Evolutionary conservation across 1,140 invertebrate genomes (phyloP).

Genomic region (Cydia pomonella): DNA sequence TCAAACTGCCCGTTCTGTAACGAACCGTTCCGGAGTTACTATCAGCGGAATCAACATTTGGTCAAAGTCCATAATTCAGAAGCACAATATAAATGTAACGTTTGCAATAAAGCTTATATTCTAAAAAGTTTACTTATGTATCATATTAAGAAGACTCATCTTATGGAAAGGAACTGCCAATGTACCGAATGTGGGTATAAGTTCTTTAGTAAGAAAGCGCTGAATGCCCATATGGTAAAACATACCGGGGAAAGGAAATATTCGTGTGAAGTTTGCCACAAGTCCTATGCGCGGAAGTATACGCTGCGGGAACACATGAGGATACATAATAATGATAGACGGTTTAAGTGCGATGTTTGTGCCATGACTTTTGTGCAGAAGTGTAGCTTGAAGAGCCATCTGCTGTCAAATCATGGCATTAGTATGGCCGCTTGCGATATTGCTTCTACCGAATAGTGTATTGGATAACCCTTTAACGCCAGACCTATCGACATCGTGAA

Average conservation of each 20-base stretch:
- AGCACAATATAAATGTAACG: slow-evolving; percentile 69
- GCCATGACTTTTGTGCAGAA: slow-evolving; percentile 68
- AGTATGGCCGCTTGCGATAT: slow-evolving; percentile 67
- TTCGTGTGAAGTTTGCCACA: slow-evolving; percentile 84
- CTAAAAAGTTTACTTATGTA: slow-evolving; percentile 62
- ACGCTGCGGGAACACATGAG: slow-evolving; percentile 80
- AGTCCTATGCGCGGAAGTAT: slow-evolving; percentile 81
- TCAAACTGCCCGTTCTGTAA: slow-evolving; percentile 67
- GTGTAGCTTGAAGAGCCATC: slow-evolving; percentile 64
- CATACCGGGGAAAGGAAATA: slow-evolving; percentile 88
- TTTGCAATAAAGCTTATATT: slow-evolving; percentile 62
- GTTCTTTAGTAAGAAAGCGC: slow-evolving; percentile 80
- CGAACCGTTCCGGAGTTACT: slow-evolving; percentile 62
- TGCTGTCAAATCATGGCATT: slow-evolving; percentile 66
- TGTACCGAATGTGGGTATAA: slow-evolving; percentile 76
- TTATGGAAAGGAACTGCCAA: slow-evolving; percentile 68
- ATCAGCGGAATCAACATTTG: slow-evolving; percentile 68
- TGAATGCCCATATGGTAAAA: slow-evolving; percentile 78
- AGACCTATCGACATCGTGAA: no score
- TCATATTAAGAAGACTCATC: slow-evolving; percentile 69
- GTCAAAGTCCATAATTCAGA: slow-evolving; percentile 67
- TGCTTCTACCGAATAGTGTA: slow-evolving; percentile 31
- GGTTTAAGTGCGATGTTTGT: slow-evolving; percentile 69
- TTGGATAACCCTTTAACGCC: background rate
- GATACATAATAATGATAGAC: slow-evolving; percentile 79